Evolutionary conservation across 2,888 invertebrate species (phyloP).

Genomic region (Formica aserva): DNA sequence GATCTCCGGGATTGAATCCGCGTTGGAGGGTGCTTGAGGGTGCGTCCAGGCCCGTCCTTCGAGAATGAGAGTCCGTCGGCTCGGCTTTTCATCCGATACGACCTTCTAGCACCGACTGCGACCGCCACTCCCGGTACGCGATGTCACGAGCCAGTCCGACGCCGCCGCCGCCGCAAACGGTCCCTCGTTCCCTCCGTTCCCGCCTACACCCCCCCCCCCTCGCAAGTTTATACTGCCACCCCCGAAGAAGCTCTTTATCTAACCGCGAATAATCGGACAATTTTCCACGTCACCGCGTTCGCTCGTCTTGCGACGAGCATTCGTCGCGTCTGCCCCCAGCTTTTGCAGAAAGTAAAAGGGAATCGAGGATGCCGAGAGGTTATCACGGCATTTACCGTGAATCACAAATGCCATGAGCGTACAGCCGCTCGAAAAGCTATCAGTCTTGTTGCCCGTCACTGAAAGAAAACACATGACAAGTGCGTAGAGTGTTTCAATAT

Average conservation of each 20-base stretch:
- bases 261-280: conserved; percentile 83
- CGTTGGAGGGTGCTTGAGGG: conserved; percentile 83
- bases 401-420: conserved; percentile 50
- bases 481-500: not conserved
- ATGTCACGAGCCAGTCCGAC: conserved; percentile 52
- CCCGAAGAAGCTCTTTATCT: conserved; percentile 80
- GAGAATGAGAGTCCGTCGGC: conserved; percentile 79
- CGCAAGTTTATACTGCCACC: conserved; percentile 36
- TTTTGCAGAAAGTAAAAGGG: conserved; percentile 51
- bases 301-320: conserved; percentile 76
- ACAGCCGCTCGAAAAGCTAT: conserved; percentile 35
- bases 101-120: conserved; percentile 62
- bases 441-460: conserved; percentile 20
- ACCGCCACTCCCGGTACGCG: conserved; percentile 49
- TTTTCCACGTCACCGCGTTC: conserved; percentile 80
- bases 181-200: not conserved
- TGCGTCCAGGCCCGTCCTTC: conserved; percentile 77
- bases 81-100: conserved; percentile 79
- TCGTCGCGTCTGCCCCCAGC: conserved; percentile 26
- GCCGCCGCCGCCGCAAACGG: conserved; percentile 28
- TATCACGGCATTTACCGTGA: conserved; percentile 69
- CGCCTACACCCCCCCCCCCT: not conserved
- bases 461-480: conserved; percentile 14
- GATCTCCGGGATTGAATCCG: conserved; percentile 83
- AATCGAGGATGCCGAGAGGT: conserved; percentile 43